These are phyloP conservation scores for Cheilosia soror DNA, from an alignment of 2,888 invertebrate genomes.

Conservation along the genomic window DNA sequence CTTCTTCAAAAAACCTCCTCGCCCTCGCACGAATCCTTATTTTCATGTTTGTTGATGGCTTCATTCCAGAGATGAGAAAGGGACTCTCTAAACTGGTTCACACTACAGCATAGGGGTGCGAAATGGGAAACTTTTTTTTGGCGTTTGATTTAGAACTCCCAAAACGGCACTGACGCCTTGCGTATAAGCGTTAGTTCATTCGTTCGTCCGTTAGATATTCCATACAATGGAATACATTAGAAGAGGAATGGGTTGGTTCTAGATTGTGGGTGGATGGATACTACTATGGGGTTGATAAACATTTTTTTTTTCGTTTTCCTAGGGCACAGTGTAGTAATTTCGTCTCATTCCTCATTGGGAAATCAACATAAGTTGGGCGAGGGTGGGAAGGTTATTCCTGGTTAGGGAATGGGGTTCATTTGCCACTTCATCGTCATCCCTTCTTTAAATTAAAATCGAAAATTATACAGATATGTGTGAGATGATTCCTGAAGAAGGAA, in stretches of 20 bases:
- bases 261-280: constrained; percentile 25
- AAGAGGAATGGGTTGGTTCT: constrained; percentile 18
- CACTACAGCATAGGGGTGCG: constrained; percentile 19
- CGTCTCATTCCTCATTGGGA: constrained; percentile 46
- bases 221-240: constrained; percentile 49
- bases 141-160: constrained; percentile 68
- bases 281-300: constrained; percentile 60
- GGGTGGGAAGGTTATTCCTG: constrained; percentile 24
- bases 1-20: neutral
- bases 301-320: constrained; percentile 35
- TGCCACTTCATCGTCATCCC: constrained; percentile 58
- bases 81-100: constrained; percentile 23
- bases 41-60: constrained; percentile 57
- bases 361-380: constrained; percentile 58
- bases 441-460: constrained; percentile 66
- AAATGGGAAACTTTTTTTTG: constrained; percentile 47
- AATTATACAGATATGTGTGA: constrained; percentile 54
- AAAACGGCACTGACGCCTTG: constrained; percentile 54
- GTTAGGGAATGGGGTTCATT: constrained; percentile 40
- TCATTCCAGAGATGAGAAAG: constrained; percentile 35
- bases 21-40: constrained; percentile 10
- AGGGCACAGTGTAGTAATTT: constrained; percentile 61
- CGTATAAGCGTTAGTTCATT: constrained; percentile 42
- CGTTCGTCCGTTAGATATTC: constrained; percentile 32
- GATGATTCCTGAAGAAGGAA: constrained; percentile 11